Evolutionary conservation across 1,140 invertebrate genomes (phyloP).

Genomic region (Zaprionus inermis): DNA sequence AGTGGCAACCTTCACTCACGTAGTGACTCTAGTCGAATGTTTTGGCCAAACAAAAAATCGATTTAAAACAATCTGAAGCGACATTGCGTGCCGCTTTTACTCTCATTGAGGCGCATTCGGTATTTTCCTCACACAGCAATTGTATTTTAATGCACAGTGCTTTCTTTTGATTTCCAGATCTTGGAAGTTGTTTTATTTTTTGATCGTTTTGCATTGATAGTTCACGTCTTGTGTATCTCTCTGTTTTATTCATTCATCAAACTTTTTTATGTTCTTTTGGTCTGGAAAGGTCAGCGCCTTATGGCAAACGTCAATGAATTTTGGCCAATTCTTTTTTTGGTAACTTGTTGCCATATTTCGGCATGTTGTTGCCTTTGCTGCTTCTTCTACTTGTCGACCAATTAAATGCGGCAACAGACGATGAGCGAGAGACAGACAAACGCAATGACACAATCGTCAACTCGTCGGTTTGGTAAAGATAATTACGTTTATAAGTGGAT

Average conservation of each 20-base stretch:
- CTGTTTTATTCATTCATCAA: constrained; percentile 45
- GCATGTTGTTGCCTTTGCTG: constrained; percentile 44
- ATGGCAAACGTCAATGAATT: constrained; percentile 31
- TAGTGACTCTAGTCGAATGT: constrained; percentile 24
- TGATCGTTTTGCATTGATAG: too few species aligned
- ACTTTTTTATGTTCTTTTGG: constrained; percentile 28
- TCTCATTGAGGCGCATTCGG: constrained; percentile 47
- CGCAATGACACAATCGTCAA: constrained; percentile 47
- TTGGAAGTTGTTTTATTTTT: neutral
- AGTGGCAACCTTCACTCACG: constrained; percentile 71
- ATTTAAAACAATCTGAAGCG: constrained; percentile 50
- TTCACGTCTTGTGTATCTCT: neutral
- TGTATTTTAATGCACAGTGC: constrained; percentile 13
- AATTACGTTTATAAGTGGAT: constrained; percentile 42
- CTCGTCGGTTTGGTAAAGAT: constrained; percentile 41
- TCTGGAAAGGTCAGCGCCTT: constrained; percentile 65
- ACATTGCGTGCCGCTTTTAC: constrained; percentile 69
- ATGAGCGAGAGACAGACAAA: neutral
- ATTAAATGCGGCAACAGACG: constrained; percentile 36
- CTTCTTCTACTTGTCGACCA: constrained; percentile 39
- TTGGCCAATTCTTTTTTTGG: constrained; percentile 59
- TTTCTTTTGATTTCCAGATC: constrained; percentile 25
- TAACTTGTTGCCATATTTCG: constrained; percentile 55
- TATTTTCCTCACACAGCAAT: constrained; percentile 64
- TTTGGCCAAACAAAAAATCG: constrained; percentile 60